Evolutionary conservation across 2,888 invertebrate genomes (phyloP), one percentile per base, ranked within the genome.

Genomic region (Scelioninae gen. 1): DNA sequence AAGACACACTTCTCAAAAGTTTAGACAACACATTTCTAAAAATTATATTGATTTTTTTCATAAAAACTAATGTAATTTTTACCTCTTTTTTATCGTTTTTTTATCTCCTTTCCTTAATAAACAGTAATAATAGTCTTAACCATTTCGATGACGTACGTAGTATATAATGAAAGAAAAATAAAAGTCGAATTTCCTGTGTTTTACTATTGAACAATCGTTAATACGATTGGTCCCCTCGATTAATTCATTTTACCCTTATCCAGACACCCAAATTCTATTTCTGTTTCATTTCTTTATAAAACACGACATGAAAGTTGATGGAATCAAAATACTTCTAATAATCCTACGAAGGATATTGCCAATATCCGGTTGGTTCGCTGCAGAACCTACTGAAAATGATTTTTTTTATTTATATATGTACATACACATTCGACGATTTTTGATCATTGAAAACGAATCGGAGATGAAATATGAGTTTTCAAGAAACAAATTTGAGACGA

Each of bases 321-420:
- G 31, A 63, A 71, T 82, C 76, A 65, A 40, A 82, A 76, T 82
- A 72, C 65, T 76, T 75, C 38, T 65, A 81, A 75, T 81, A 71
- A 76, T 38, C 71, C 45, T 76, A 31, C 16, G 58, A 29, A 56
- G 71, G 76, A 82, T 76, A 82, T 82, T 82, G 76, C 51, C 76
- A 71, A 76, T 82, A 76, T 82, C 71, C 76, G 66, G 71, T 15
- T 32, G 11, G 38, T 31, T 55, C 66, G 16, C 38, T 31, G 51
- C 34, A 15, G 23, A 63, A 53, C 62, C 53, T 74, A 74, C 60
- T 66, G 43, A 62, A 80, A 72, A 68, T 66, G 15, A 43, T 10
- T 68, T 68, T 72, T n/a, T 65, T 53, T 58, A 75, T 75, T 65
- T 62, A 74, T 55, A 62, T 72, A 38, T 49, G 23, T 23, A 23